These are phyloP conservation scores for Drosophila leontia DNA, from an alignment of 1,140 invertebrate species.

Conservation along the genomic window DNA sequence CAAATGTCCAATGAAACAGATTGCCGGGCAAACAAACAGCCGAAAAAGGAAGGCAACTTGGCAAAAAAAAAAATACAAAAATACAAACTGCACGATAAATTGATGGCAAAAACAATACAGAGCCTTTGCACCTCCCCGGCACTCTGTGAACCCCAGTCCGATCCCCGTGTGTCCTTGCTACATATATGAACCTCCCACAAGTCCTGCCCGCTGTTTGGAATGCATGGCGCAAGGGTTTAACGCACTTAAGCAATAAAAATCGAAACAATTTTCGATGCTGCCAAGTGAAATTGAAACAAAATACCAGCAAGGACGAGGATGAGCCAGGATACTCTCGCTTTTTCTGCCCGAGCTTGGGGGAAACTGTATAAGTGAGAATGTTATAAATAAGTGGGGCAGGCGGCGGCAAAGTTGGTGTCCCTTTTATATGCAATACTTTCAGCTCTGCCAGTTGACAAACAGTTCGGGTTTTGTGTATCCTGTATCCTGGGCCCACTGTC, in stretches of 20 bases:
- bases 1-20: conserved; percentile 83
- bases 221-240: conserved; percentile 80
- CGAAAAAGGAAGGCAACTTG: conserved; percentile 40
- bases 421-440: conserved; percentile 67
- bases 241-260: conserved; percentile 84
- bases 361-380: conserved; percentile 72
- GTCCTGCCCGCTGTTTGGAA: conserved; percentile 41
- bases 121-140: conserved; percentile 20
- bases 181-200: conserved; percentile 2
- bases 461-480: conserved; percentile 64
- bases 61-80: conserved; percentile 27
- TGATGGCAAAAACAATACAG: conserved; percentile 72
- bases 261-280: conserved; percentile 81
- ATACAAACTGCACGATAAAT: conserved; percentile 70
- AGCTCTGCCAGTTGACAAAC: conserved; percentile 65
- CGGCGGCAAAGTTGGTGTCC: conserved; percentile 44
- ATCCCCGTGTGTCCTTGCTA: conserved; percentile 10
- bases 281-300: conserved; percentile 83
- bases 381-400: conserved; percentile 78
- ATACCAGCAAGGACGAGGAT: conserved; percentile 48
- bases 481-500: conserved; percentile 16
- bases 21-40: conserved; percentile 73
- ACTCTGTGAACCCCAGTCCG: not conserved
- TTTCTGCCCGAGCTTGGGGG: conserved; percentile 20
- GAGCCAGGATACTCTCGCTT: conserved; percentile 63